Evolutionary conservation across 2,113 vertebrate species (phyloP), one percentile per base, ranked within the genome.

Genomic region (Pica pica): DNA sequence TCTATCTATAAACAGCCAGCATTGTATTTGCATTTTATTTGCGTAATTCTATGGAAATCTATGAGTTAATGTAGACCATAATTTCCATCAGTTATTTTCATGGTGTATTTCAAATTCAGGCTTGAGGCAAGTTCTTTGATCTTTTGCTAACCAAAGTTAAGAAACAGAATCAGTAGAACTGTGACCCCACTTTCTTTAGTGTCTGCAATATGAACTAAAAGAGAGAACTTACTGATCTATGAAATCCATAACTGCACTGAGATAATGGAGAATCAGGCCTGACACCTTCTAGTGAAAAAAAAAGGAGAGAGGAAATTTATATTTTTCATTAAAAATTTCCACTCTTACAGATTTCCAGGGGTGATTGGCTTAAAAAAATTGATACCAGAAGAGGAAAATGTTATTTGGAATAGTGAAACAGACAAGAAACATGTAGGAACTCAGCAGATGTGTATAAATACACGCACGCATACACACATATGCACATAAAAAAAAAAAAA

Each of bases 401-500:
- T 13, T 73, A 22, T 42, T 57, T 90, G 33, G 64, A 76, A 50
- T 83, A 37, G 7, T 73, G 30, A 67, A 49, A 65, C 5, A 60
- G 28, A 22, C 19, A 70, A 59, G 22, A 60, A 69, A 73, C 6
- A 8, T 21, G 8, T 35, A 50, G 16, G 12, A 81, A 63, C 15
- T 42, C 11, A 50, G 18, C 37, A 70, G 8, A 37, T 24, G 4
- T n/a, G 6, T 47, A 52, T 17, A 78, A 21, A 75, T 7, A 42
- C 3, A 20, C 6, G 15, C 7, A 50, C 3, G 16, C 6, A 11
- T 1, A 46, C 2, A 27, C 6, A 63, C 4, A 64, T 3, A 47
- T 4, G 8, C 2, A 35, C 31, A 37, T 56, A 50, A 31, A 39
- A 60, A 46, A 31, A 39, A 60, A 46, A 39, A 46, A 39, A 46